Conservation (phyloP, 2,113 vertebrate species). For the Alosa alosa region DNA sequence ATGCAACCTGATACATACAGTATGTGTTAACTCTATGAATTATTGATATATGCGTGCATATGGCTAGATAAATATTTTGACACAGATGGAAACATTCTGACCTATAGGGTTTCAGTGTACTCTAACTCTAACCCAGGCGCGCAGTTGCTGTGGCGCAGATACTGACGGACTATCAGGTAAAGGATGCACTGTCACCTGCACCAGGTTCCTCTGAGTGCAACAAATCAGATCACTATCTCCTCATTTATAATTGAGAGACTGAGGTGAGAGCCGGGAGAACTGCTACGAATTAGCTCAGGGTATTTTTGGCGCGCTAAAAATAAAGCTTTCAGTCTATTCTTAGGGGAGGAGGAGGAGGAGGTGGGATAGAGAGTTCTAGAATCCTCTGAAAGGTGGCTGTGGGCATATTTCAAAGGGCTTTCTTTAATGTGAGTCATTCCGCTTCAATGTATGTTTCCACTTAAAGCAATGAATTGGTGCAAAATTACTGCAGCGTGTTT, state of each 20-base stretch:
- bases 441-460: not conserved
- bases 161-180: conserved; percentile 53
- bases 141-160: conserved; percentile 39
- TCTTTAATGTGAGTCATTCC: not conserved
- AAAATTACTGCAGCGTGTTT: not conserved
- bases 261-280: conserved; percentile 67
- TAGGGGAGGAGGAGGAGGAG: conserved; percentile 42
- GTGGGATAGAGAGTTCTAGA: not conserved
- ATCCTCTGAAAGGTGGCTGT: not conserved
- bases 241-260: conserved; percentile 74
- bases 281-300: conserved; percentile 71
- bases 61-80: not conserved
- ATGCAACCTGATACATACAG: not conserved
- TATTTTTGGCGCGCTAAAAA: conserved; percentile 74
- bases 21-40: not conserved
- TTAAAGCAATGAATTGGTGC: not conserved
- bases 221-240: conserved; percentile 71
- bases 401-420: not conserved
- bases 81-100: not conserved
- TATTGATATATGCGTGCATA: not conserved
- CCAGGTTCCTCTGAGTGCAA: conserved; percentile 57
- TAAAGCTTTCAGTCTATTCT: conserved; percentile 65
- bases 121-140: not conserved
- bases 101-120: not conserved
- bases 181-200: conserved; percentile 52